Evolutionary conservation across 1,140 invertebrate species (phyloP).

Genomic region (Drosophila truncata): DNA sequence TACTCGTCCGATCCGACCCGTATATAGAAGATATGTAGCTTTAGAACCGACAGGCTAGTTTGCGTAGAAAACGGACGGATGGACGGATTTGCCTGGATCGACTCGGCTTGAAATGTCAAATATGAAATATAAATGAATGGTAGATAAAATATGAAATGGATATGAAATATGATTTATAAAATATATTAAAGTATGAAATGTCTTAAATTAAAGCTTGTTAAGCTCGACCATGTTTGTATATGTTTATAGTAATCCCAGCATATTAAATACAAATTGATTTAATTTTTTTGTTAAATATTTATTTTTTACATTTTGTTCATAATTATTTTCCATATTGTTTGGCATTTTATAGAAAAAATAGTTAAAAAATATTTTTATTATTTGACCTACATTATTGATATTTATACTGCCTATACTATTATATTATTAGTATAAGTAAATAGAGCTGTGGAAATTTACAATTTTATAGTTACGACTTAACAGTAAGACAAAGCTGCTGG

Average conservation of each 20-base stretch:
- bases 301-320: conserved; percentile 7
- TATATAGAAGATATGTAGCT: no score
- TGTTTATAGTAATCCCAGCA: not conserved
- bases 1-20: no score
- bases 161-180: no score
- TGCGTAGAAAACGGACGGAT: no score
- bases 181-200: no score
- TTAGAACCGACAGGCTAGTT: no score
- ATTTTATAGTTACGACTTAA: conserved; percentile 69
- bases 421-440: conserved; percentile 69
- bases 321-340: conserved; percentile 6
- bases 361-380: conserved; percentile 18
- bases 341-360: conserved; percentile 23
- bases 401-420: conserved; percentile 55
- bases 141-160: no score
- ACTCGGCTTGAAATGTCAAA: no score
- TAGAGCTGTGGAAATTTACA: conserved; percentile 69
- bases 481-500: conserved; percentile 63
- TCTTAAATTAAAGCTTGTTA: not conserved
- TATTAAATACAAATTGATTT: not conserved
- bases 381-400: conserved; percentile 34
- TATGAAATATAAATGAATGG: no score
- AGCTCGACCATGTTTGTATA: not conserved
- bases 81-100: no score
- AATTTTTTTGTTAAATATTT: not conserved